A percentile compares a stretch with the other conserved stretches of the same genome.
phyloP scores from a whole-genome alignment of 2,797 vertebrate genomes.

The Pseudochirops cupreus region DNA sequence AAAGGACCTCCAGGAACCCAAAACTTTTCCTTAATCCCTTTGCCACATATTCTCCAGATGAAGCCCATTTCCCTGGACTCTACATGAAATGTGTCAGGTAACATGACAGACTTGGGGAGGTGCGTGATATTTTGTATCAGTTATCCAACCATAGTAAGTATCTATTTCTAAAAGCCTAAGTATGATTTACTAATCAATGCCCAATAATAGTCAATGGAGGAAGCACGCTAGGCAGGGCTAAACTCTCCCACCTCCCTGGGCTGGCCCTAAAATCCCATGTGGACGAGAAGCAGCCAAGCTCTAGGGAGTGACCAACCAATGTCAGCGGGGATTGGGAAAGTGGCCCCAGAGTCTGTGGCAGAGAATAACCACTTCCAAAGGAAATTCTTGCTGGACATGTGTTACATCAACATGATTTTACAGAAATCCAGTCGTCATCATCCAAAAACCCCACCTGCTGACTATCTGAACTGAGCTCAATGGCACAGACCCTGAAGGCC shows the following conservation, averaged over 20 bases:
- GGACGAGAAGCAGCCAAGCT: not conserved
- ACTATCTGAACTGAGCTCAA: not conserved
- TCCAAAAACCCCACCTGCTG: not conserved
- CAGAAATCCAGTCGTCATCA: not conserved
- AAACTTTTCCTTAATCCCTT: not conserved
- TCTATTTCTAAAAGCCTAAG: no score
- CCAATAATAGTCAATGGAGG: not conserved
- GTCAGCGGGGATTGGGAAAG: not conserved
- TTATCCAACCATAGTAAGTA: not conserved
- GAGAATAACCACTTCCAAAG: not conserved
- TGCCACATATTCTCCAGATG: not conserved
- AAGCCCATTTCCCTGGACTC: not conserved
- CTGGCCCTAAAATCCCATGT: not conserved
- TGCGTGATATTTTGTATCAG: not conserved
- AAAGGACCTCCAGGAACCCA: not conserved
- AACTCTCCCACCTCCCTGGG: not conserved
- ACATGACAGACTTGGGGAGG: not conserved
- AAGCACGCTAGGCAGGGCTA: not conserved
- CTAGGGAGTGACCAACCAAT: no score
- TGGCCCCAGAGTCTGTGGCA: not conserved
- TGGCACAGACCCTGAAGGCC: not conserved
- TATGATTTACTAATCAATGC: not conserved
- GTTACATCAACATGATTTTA: not conserved
- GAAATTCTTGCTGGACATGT: not conserved
- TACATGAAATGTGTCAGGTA: not conserved